Evolutionary conservation across 2,797 vertebrate genomes (phyloP), one percentile per base, ranked within the genome.

Genomic region (Heteromormyrus szaboi): DNA sequence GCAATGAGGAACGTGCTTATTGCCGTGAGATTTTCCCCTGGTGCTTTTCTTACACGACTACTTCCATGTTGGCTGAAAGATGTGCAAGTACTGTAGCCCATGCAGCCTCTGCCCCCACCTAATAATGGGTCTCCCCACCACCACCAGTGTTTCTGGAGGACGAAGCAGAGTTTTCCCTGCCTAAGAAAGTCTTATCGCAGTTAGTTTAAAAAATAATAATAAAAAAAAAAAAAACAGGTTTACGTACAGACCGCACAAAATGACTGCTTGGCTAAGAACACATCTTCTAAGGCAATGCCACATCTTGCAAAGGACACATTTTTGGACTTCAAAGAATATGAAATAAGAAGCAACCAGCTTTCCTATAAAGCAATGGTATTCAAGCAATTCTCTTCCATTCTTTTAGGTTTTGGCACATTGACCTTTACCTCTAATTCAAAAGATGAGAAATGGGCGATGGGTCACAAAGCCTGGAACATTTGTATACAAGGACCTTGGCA

Each of bases 311-410:
- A 83, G 54, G 81, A 90, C 89, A 83, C 46, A 59, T 46, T 81
- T 65, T 62, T 53, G 46, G 25, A 92, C 92, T 92, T 95, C 94
- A 93, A 94, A 90, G 91, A 88, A 91, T 88, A 92, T 90, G 91
- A 2, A 68, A 37, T 56, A 83, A 89, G 68, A 17, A 68, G 62
- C 19, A 46, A 89, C 48, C 19, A 79, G 33, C 86, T 46, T 62
- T 62, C 48, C 79, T 87, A 50, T 53, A 76, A 88, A 81, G 51
- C 81, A 88, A 89, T 50, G 25, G 25, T 50, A 53, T 68, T 25
- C 54, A 87, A 87, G 33, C 29, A 85, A 29, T 85, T 85, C 50
- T 51, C 84, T 17, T 22, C 51, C 33, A 46, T 53, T 68, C 8
- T 62, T 62, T 37, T 48, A 37, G 37, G 14, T 33, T 87, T 48